Evolutionary conservation across 1,140 invertebrate genomes (phyloP).

Genomic region (Drosophila repleta): DNA sequence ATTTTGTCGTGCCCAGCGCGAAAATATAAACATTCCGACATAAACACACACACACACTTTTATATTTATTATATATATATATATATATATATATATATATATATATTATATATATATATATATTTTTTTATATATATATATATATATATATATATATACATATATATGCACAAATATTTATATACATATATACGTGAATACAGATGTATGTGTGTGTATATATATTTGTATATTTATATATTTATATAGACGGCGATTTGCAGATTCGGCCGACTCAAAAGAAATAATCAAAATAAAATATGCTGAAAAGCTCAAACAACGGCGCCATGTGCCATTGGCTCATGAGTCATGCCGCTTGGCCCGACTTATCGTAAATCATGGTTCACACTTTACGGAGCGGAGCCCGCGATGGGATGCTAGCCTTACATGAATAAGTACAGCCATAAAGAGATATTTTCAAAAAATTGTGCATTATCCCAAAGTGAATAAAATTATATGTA

Average conservation of each 20-base stretch:
- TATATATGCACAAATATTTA: not conserved
- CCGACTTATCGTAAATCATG: conserved; percentile 21
- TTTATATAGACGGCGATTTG: conserved; percentile 4
- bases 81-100: not conserved
- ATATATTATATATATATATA: not conserved
- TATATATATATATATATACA: not conserved
- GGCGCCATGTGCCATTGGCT: conserved; percentile 23
- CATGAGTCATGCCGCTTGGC: conserved; percentile 14
- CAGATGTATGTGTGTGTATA: not conserved
- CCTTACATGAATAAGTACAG: conserved; percentile 1
- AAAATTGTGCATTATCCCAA: not conserved
- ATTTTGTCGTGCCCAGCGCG: conserved; percentile 43
- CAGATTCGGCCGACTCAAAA: conserved; percentile 9
- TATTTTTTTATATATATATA: not conserved
- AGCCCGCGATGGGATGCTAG: conserved; percentile 24
- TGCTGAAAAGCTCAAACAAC: conserved; percentile 24
- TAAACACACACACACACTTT: not conserved
- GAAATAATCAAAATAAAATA: conserved; percentile 22
- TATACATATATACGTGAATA: not conserved
- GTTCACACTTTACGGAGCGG: conserved; percentile 3
- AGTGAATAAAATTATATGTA: conserved; percentile 6
- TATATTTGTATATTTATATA: not conserved
- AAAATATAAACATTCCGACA: conserved; percentile 22
- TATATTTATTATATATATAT: not conserved
- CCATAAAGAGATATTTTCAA: not conserved